phyloP scores from a whole-genome alignment of 2,113 vertebrate genomes.

The Sardina pilchardus region DNA sequence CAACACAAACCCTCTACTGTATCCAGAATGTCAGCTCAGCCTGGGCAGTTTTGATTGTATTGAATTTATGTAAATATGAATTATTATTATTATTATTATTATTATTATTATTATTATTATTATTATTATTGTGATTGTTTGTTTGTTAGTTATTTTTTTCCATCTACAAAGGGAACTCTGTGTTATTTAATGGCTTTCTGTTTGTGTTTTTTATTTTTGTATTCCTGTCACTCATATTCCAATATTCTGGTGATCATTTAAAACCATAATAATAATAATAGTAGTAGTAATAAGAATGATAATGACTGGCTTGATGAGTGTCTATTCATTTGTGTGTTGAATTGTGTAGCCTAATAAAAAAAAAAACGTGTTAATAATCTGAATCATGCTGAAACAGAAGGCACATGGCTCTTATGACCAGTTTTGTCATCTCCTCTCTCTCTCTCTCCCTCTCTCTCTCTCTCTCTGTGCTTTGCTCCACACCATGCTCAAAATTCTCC shows the following conservation, averaged over 20 bases:
- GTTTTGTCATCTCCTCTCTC: slow-evolving; percentile 29
- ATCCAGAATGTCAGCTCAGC: slow-evolving; percentile 77
- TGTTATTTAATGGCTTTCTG: slow-evolving; percentile 51
- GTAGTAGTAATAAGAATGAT: slow-evolving; percentile 71
- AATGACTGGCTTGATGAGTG: slow-evolving; percentile 75
- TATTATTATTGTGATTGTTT: slow-evolving; percentile 69
- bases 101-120: slow-evolving; percentile 57
- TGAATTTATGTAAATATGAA: slow-evolving; percentile 77
- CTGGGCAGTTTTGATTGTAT: slow-evolving; percentile 81
- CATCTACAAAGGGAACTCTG: slow-evolving; percentile 29
- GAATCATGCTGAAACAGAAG: slow-evolving; percentile 67
- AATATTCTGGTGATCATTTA: slow-evolving; percentile 24
- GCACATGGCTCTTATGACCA: slow-evolving; percentile 68
- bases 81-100: slow-evolving; percentile 68
- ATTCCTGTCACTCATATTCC: slow-evolving; percentile 28
- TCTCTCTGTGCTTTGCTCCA: slow-evolving; percentile 49
- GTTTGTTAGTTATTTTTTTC: slow-evolving; percentile 48
- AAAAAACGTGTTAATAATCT: slow-evolving; percentile 67
- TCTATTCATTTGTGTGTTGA: slow-evolving; percentile 77
- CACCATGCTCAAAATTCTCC: slow-evolving; percentile 23
- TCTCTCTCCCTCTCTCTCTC: slow-evolving; percentile 47
- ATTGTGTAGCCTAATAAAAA: slow-evolving; percentile 77
- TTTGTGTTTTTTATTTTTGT: slow-evolving; percentile 44
- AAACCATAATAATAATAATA: slow-evolving; percentile 62
- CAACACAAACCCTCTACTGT: slow-evolving; percentile 61